Evolutionary conservation across 1,140 invertebrate genomes (phyloP).

Genomic region (Drosophila willistoni): DNA sequence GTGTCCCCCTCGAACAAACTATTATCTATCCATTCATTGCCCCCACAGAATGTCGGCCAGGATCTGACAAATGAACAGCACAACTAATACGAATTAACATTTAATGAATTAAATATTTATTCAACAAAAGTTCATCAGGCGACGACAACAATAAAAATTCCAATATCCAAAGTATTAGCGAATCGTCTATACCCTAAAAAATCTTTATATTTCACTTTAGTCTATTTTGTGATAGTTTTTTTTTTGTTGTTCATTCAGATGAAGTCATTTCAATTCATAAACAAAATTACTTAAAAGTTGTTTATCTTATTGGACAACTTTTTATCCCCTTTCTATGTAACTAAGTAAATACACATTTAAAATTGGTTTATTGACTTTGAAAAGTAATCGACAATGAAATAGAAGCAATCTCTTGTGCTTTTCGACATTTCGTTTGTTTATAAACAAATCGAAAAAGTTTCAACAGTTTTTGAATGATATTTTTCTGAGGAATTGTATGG

Average conservation of each 20-base stretch:
- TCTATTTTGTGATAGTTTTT: no score
- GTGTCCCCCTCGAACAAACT: neutral
- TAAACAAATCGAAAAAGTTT: neutral
- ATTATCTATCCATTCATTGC: constrained; percentile 21
- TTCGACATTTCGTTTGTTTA: neutral
- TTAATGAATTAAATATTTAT: constrained; percentile 52
- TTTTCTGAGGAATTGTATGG: neutral
- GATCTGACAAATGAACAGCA: constrained; percentile 5
- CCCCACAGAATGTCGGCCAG: constrained; percentile 16
- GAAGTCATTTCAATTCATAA: no score
- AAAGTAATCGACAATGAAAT: no score
- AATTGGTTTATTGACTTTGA: no score
- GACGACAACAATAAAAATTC: constrained; percentile 11
- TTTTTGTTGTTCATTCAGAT: no score
- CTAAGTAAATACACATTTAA: no score
- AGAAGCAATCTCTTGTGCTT: no score
- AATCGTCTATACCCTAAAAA: constrained; percentile 4
- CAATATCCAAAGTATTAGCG: neutral
- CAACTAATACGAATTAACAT: constrained; percentile 49
- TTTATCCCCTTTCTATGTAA: no score
- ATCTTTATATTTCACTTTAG: no score
- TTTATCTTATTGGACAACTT: no score
- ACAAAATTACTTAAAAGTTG: no score
- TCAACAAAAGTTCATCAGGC: constrained; percentile 14
- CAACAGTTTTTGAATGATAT: neutral